These are phyloP conservation scores for Drosophila anomelani DNA, from an alignment of 2,888 invertebrate species.

Conservation along the genomic window DNA sequence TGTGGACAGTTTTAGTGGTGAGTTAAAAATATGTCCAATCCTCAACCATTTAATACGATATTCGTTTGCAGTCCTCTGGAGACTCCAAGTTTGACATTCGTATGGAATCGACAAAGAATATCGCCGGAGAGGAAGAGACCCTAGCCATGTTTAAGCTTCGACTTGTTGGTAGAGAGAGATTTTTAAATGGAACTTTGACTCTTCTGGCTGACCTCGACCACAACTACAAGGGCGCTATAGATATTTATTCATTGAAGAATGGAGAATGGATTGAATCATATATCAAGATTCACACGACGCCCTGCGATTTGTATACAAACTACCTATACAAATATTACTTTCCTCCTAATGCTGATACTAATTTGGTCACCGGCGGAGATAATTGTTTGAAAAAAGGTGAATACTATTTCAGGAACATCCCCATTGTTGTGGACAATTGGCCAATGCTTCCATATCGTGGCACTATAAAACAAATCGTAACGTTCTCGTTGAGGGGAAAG, in stretches of 20 bases:
- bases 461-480: too few species aligned
- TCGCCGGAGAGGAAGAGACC: neutral
- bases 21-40: neutral
- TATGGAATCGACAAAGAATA: neutral
- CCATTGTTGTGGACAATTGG: too few species aligned
- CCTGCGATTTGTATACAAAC: neutral
- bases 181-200: neutral
- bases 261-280: neutral
- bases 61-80: neutral
- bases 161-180: constrained; percentile 1
- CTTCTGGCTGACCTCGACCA: neutral
- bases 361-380: neutral
- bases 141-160: neutral
- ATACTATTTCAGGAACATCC: neutral
- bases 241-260: neutral
- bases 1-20: neutral
- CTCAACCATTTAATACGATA: neutral
- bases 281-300: neutral
- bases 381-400: too few species aligned
- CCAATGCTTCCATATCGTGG: too few species aligned
- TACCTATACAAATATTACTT: neutral
- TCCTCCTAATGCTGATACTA: neutral
- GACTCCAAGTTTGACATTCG: neutral
- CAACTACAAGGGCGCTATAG: neutral
- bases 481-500: too few species aligned